Base-by-base conservation (phyloP, 2,888 invertebrate species). In the Apoderus coryli region DNA sequence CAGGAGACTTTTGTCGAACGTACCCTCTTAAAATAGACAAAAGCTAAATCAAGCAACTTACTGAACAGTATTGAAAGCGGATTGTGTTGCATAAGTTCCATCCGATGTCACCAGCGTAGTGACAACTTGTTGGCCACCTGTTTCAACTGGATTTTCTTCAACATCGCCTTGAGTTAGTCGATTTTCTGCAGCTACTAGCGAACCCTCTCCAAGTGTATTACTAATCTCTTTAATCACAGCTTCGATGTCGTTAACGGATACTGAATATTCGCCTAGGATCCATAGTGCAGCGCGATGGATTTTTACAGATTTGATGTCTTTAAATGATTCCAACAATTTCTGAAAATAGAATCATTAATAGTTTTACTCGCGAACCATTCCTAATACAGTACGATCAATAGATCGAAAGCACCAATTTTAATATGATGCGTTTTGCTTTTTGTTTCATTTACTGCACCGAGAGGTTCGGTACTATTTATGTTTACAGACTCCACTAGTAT, bases 61-160 rank as follows among this genome's bases (percentile, higher is more conserved):
- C 72, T 71, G 65, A 13, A 76, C 67, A 43, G 85, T 65, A 51
- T 85, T 92, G 60, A 96, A 92, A 23, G 92, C 95, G 41, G 93
- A 93, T 61, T 99, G 96, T 3, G 93, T 82, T 14, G 96, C 98
- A 59, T 99, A 99, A 0, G 96, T 95, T 11, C 98, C 98, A 64
- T 99, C 98, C 16, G 96, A 95, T 25, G 98, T 98, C 23, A 98
- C 93, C 35, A 88, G 61, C 46, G 76, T 79, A 11, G 48, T 45
- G 10, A 42, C 38, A 10, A 41, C 40, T 11, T 44, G 46, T 34
- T 42, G 45, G 7, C 28, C 36, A 26, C 46, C 40, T 41, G 50
- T 26, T 16, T 32, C 32, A 5, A 38, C 31, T 13, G 37, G 49
- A 35, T 57, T 61, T 29, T 72, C 72, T 11, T 69, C 65, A 4